Percentiles rank a stretch among this genome's conserved stretches.
These are phyloP conservation scores for Musca vetustissima DNA, from an alignment of 1,140 invertebrate genomes.

Conservation along the genomic window DNA sequence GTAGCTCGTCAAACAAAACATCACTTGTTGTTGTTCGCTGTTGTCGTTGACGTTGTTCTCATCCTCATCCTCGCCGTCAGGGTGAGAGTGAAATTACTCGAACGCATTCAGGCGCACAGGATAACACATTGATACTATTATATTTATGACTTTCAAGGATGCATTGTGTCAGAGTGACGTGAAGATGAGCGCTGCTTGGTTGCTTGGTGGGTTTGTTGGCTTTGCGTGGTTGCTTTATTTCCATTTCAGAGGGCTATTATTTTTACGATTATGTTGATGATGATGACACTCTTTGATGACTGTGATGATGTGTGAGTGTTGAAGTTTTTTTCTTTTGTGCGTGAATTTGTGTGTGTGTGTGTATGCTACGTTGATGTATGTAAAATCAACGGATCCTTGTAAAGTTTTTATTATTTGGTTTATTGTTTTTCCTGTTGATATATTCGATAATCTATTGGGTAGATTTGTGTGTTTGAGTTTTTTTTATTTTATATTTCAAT, in stretches of 20 bases:
- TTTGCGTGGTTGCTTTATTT: too few species aligned
- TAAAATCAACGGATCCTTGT: not conserved
- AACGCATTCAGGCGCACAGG: constrained; percentile 23
- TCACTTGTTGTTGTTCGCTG: not conserved
- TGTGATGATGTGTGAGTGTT: constrained; percentile 2
- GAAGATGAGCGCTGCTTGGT: not conserved
- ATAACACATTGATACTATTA: constrained; percentile 23
- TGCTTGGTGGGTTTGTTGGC: not conserved
- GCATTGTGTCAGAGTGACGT: constrained; percentile 1
- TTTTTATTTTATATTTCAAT: too few species aligned
- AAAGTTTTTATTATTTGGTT: constrained; percentile 12
- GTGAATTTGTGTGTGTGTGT: constrained; percentile 10
- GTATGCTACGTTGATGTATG: not conserved
- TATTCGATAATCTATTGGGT: constrained; percentile 2
- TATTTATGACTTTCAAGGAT: constrained; percentile 40
- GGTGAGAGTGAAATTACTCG: constrained; percentile 43
- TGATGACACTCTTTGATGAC: constrained; percentile 29
- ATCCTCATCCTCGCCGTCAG: not conserved
- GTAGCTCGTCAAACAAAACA: constrained; percentile 8
- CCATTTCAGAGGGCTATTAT: constrained; percentile 14
- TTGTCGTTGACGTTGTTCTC: not conserved
- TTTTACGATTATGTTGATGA: constrained; percentile 48
- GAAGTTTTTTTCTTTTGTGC: too few species aligned
- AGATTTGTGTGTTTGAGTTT: not conserved
- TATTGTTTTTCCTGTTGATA: not conserved